Percentiles rank a stretch among this genome's conserved stretches.
These are phyloP conservation scores for Trinorchestia longiramus DNA, from an alignment of 1,140 invertebrate genomes.

Conservation along the genomic window DNA sequence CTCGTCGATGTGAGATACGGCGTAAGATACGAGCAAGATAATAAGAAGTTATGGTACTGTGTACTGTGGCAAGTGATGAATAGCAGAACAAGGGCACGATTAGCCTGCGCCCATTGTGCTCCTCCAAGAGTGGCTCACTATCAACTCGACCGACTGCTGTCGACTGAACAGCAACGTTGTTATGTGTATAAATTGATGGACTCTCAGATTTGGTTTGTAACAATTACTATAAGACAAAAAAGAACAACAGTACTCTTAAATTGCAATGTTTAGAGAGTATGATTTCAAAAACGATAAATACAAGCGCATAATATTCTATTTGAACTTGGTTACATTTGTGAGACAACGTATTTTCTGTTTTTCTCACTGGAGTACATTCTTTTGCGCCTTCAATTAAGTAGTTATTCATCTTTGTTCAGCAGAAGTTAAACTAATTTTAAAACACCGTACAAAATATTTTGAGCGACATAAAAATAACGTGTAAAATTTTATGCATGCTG, in stretches of 20 bases:
- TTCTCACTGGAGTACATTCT: not conserved
- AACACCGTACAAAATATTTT: not conserved
- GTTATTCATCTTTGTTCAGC: not conserved
- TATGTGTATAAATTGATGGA: not conserved
- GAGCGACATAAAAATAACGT: not conserved
- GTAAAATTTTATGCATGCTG: not conserved
- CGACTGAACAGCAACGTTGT: not conserved
- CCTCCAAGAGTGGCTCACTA: not conserved
- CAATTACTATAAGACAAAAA: not conserved
- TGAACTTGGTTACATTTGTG: not conserved
- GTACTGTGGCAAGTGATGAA: not conserved
- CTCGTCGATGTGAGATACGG: conserved; percentile 34
- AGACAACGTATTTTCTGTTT: not conserved
- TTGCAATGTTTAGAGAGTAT: not conserved
- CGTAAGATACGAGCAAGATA: conserved; percentile 32
- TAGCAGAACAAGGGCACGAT: conserved; percentile 6
- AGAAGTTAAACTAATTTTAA: not conserved
- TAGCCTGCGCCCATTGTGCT: not conserved
- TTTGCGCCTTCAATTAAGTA: not conserved
- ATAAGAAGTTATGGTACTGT: conserved; percentile 10
- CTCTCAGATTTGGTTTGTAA: not conserved
- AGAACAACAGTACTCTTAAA: not conserved
- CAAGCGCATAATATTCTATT: not conserved
- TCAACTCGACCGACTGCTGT: not conserved
- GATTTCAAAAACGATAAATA: not conserved